Base-by-base conservation (phyloP, 2,888 invertebrate species). In the Gisinianus flammeolus region DNA sequence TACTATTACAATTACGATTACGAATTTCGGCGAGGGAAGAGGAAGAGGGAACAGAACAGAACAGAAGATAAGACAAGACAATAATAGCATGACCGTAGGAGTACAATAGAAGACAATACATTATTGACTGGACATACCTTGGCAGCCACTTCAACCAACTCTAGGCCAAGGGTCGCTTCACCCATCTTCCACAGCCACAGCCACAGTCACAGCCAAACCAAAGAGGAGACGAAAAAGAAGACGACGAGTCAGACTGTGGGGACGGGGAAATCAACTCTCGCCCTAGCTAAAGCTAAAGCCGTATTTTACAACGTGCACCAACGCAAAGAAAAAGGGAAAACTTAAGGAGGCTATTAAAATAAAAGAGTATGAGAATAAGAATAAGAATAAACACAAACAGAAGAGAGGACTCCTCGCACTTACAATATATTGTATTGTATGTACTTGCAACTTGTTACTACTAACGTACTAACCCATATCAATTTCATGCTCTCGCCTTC, bases 321-420 rank as follows among this genome's bases (percentile, higher is more conserved):
- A n/a, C 16, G 8, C 54, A 54, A 62, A 28, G 28, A 28, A 12
- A 62, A 62, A 62, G 3, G 26, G 19, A 62, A 62, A 62, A 62
- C 24, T 26, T 62, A 62, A 62, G 24, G 24, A 62, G 62, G 62
- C 62, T 62, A 62, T 62, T 62, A 62, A 62, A 62, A 28, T 62
- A 62, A 26, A 62, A 62, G 28, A 62, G 16, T n/a, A 35, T 35
- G 35, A 12, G 35, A 35, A 12, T 8, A 19, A 44, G 44, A 44
- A 19, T 44, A 44, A 19, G 16, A 44, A 16, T 4, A 44, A 16
- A 44, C 6, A 44, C n/a, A n/a, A n/a, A n/a, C n/a, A n/a, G n/a
- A n/a, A n/a, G n/a, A n/a, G n/a, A n/a, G n/a, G n/a, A n/a, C n/a
- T n/a, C n/a, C n/a, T n/a, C n/a, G n/a, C n/a, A n/a, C n/a, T 44